Base-by-base conservation (phyloP, 2,888 invertebrate genomes). In the Drosophila nr. medialis region DNA sequence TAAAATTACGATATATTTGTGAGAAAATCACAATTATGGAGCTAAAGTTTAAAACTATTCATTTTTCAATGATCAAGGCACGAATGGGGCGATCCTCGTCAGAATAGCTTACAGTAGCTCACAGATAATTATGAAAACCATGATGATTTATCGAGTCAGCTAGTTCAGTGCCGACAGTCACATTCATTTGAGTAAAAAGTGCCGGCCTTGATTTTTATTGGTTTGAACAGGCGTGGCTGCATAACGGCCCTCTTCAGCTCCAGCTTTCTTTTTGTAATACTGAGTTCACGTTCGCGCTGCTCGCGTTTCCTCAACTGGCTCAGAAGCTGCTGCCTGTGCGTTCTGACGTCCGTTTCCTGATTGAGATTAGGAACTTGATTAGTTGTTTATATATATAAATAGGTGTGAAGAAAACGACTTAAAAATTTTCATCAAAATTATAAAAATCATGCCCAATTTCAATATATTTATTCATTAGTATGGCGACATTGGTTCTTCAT, bases 241-340 rank as follows among this genome's bases (percentile, higher is more conserved):
- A 96, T 95, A 0, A 97, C 91, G 58, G 95, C 94, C 51, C 94
- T 94, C 77, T 96, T 95, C 2, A 97, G 90, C 92, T 97, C 96
- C 92, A 98, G 94, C 92, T 98, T 98, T 79, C 96, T 95, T 87
- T 97, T 96, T 8, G 97, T 94, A 0, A 97, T 93, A 0, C 95
- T 94, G 2, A 98, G 92, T 87, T 97, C 95, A 58, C 95, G 95
- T 91, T 97, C 97, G 50, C 98, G 94, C 51, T 96, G 94, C 66
- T 97, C 95, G 61, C 98, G 94, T 89, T 96, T 96, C 3, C 94
- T 94, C 6, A 98, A 93, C 92, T 97, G 96, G 60, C 94, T 95
- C 89, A 97, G 97, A 8, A 95, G 93, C 82, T 95, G 95, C 42
- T 95, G 94, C 36, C 81, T 88, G 8, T 79, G 64, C 10, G 42